A percentile compares a stretch with the other conserved stretches of the same genome.
phyloP scores from a whole-genome alignment of 2,888 invertebrate genomes.

The Philhelius pedissequus region DNA sequence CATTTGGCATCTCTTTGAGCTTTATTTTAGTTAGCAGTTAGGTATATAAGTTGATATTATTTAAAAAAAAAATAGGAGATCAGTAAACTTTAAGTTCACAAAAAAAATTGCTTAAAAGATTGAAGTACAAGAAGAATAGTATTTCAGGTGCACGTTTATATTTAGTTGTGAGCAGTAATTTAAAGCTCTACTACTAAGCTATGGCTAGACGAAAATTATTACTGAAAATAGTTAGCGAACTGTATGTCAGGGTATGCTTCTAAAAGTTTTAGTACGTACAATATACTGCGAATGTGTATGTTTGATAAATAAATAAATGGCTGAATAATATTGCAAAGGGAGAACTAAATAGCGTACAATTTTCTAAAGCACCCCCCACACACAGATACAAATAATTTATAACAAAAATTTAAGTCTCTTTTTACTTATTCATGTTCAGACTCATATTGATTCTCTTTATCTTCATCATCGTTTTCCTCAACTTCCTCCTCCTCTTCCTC shows the following conservation, averaged over 20 bases:
- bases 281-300: too few species aligned
- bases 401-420: background rate
- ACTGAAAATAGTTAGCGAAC: slow-evolving; percentile 33
- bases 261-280: background rate
- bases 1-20: slow-evolving; percentile 65
- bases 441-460: slow-evolving; percentile 41
- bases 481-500: slow-evolving; percentile 44
- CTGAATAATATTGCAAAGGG: too few species aligned
- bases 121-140: background rate
- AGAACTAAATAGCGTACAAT: too few species aligned
- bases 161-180: background rate
- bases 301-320: too few species aligned
- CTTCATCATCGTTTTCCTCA: slow-evolving; percentile 46
- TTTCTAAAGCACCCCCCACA: too few species aligned
- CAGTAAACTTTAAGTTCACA: background rate
- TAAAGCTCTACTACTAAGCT: background rate
- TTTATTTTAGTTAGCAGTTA: background rate
- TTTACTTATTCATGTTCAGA: slow-evolving; percentile 27
- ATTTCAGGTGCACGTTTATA: background rate
- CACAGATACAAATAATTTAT: too few species aligned
- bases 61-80: background rate
- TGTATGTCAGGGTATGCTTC: background rate
- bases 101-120: background rate
- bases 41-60: background rate
- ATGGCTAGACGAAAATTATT: slow-evolving; percentile 9